A percentile compares a stretch with the other conserved stretches of the same genome.
Evolutionary conservation across 1,140 invertebrate species (phyloP).

Genomic region (Anastatus disparis): DNA sequence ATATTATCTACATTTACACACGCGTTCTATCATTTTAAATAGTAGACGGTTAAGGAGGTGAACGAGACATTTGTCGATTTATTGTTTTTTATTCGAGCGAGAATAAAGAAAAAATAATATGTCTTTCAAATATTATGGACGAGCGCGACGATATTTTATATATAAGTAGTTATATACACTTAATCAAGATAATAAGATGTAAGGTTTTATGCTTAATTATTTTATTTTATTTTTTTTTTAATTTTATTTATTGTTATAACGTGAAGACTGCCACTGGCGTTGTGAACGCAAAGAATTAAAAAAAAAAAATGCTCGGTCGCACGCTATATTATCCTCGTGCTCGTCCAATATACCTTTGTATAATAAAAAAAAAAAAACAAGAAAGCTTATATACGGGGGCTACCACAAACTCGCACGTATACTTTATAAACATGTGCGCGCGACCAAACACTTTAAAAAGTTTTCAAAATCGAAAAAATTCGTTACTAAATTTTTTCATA

Average conservation of each 20-base stretch:
- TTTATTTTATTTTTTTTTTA: too few relatives aligned
- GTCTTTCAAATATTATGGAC: neutral
- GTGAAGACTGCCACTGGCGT: too few relatives aligned
- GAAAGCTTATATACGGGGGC: neutral
- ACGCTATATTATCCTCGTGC: neutral
- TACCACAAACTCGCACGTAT: neutral
- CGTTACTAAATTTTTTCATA: too few relatives aligned
- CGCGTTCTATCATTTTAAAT: neutral
- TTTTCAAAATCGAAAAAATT: too few relatives aligned
- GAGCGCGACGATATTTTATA: too few relatives aligned
- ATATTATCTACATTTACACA: constrained; percentile 10
- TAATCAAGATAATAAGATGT: too few relatives aligned
- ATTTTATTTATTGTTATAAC: too few relatives aligned
- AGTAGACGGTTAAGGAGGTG: neutral
- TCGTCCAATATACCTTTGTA: neutral
- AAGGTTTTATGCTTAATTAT: too few relatives aligned
- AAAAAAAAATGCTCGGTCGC: neutral
- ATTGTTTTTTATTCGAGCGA: constrained; percentile 14
- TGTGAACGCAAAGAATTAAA: neutral
- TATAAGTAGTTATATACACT: too few relatives aligned
- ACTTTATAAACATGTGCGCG: neutral
- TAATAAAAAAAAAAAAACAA: neutral
- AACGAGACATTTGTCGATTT: too few relatives aligned
- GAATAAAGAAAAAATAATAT: neutral
- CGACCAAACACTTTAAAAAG: constrained; percentile 2